Base-by-base conservation (phyloP, 2,797 vertebrate species). In the Orestias chungarensis region DNA sequence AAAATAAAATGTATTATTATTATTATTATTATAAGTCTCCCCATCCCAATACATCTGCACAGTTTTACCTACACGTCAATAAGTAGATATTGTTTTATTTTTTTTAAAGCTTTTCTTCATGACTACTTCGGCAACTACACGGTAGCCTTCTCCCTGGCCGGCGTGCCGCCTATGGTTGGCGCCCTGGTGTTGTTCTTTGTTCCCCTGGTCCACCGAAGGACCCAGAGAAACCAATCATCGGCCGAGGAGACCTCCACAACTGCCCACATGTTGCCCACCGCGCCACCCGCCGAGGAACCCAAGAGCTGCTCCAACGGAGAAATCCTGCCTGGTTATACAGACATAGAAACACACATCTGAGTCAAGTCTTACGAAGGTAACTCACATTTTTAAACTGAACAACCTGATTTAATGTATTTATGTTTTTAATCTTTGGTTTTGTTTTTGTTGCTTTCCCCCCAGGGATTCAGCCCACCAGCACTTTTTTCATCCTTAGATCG, bases 121-220 rank as follows among this genome's bases (percentile, higher is more conserved):
- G 96, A 95, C 78, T 93, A 95, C 86, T 97, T 95, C 65, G 94
- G 88, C 64, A 93, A 96, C 92, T 99, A 98, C 78, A 93, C 95
- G 0, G 92, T 97, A 18, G 96, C 97, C 69, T 99, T 99, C 93
- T 99, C 97, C 84, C 94, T 99, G 69, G 97, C 98, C 0, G 98
- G 97, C 6, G 93, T 99, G 11, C 97, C 98, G 25, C 97, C 97
- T 23, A 95, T 99, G 42, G 87, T 98, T 6, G 97, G 98, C 0
- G 96, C 94, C 1, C 57, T 97, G 73, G 95, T 99, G 88, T 96
- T 99, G 57, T 96, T 97, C 54, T 95, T 95, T 18, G 97, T 99
- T 64, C 98, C 98, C n/a, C 88, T 97, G 83, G 90, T 97, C 66
- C 96, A 98, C 78, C 93, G 90, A 84, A 91, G 92, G 75, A 92